These are phyloP conservation scores for Drusus annulatus DNA, from an alignment of 1,140 invertebrate species.

Conservation along the genomic window DNA sequence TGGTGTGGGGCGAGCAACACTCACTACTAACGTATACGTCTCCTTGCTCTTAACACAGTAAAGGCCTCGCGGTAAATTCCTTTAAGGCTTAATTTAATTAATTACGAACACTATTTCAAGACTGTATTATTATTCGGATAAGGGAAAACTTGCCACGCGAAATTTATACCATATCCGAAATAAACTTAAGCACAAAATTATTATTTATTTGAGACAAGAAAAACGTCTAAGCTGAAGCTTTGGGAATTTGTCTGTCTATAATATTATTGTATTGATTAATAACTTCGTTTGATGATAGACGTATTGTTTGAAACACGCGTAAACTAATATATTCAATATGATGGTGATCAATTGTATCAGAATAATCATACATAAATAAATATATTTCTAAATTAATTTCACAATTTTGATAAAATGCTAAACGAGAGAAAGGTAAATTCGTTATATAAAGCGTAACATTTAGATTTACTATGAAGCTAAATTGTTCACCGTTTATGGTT, in stretches of 20 bases:
- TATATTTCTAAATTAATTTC: too few relatives aligned
- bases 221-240: conserved; percentile 2
- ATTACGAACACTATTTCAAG: conserved; percentile 51
- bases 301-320: background rate
- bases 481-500: too few relatives aligned
- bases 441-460: too few relatives aligned
- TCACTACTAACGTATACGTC: conserved; percentile 5
- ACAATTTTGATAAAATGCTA: too few relatives aligned
- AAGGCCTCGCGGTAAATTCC: conserved; percentile 52
- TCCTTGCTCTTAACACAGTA: conserved; percentile 44
- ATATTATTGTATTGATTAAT: conserved; percentile 11
- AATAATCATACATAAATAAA: too few relatives aligned
- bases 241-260: background rate
- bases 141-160: conserved; percentile 9
- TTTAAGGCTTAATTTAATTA: conserved; percentile 57
- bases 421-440: too few relatives aligned
- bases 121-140: conserved; percentile 56
- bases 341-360: too few relatives aligned
- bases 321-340: too few relatives aligned
- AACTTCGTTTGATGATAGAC: background rate
- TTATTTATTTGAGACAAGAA: conserved; percentile 17
- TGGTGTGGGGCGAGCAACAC: conserved; percentile 22
- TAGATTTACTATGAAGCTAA: too few relatives aligned
- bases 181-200: conserved; percentile 15
- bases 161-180: conserved; percentile 39